Evolutionary conservation across 2,797 vertebrate species (phyloP).

Genomic region (Melanotaenia trifasciata): DNA sequence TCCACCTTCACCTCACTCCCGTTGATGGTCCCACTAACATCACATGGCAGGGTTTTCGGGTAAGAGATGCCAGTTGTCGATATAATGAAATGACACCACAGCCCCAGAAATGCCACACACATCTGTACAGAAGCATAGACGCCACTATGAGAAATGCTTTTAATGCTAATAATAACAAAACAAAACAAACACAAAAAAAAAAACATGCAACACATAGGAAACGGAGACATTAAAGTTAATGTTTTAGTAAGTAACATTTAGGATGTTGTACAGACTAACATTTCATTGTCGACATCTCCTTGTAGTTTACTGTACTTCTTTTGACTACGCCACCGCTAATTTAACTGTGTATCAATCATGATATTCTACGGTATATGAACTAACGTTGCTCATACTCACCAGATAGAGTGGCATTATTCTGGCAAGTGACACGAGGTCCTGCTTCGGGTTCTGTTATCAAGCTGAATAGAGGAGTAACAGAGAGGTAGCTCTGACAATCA

Average conservation of each 20-base stretch:
- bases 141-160: constrained; percentile 42
- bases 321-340: constrained; percentile 11
- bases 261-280: neutral
- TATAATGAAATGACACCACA: constrained; percentile 50
- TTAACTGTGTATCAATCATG: constrained; percentile 3
- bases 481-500: constrained; percentile 10
- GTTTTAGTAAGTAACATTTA: neutral
- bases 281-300: constrained; percentile 8
- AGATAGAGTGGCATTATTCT: constrained; percentile 48
- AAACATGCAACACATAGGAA: neutral
- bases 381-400: constrained; percentile 60
- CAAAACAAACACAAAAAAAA: too few relatives aligned
- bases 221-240: neutral
- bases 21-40: constrained; percentile 75
- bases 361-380: neutral
- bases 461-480: constrained; percentile 25
- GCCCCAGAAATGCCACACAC: constrained; percentile 47
- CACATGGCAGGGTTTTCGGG: constrained; percentile 92
- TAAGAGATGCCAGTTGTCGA: constrained; percentile 78
- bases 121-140: constrained; percentile 59
- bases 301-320: neutral
- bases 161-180: neutral
- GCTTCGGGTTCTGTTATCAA: constrained; percentile 27
- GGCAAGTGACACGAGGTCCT: constrained; percentile 14
- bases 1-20: constrained; percentile 84